Base-by-base conservation (phyloP, 2,888 invertebrate genomes). In the Heliconius ethilla region DNA sequence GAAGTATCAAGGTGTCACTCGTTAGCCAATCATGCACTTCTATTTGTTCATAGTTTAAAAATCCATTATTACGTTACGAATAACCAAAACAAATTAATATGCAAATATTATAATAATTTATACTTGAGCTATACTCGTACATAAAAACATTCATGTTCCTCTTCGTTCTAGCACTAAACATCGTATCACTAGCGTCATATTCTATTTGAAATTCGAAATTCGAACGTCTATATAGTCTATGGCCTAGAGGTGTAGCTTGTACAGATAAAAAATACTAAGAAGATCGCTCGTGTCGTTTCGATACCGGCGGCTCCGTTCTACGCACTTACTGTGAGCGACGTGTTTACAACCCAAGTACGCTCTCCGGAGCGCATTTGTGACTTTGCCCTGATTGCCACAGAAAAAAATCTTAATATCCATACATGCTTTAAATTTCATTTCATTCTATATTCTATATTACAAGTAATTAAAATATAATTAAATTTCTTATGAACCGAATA, bases 331-430 rank as follows among this genome's bases (percentile, higher is more conserved):
- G 94, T 94, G 94, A 87, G 94, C 94, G 88, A 93, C 91, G 89
- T 89, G 91, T 92, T 95, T 95, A 95, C 94, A 95, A 94, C 94
- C 92, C 91, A 94, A 94, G 91, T 95, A 95, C 83, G 93, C 94
- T 86, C 94, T 90, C 90, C 95, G 92, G 85, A 95, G 91, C 87
- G 94, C 95, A 86, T 89, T 90, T 87, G 92, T 93, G 92, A 95
- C 93, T 92, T 92, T 94, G 88, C 94, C 95, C 95, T 95, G 94
- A 92, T 87, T 89, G 86, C 83, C 82, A 84, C 83, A 85, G 76
- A 82, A 83, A 81, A 81, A 78, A 76, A 82, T 78, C 79, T 77
- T 81, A 75, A 69, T 74, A 51, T 74, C 62, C 79, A 67, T 70
- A 45, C 79, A 82, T 70, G 70, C 73, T 72, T 29, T n/a, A 33